These are phyloP conservation scores for Cheiracanthium punctorium DNA, from an alignment of 2,888 invertebrate species.

Conservation along the genomic window DNA sequence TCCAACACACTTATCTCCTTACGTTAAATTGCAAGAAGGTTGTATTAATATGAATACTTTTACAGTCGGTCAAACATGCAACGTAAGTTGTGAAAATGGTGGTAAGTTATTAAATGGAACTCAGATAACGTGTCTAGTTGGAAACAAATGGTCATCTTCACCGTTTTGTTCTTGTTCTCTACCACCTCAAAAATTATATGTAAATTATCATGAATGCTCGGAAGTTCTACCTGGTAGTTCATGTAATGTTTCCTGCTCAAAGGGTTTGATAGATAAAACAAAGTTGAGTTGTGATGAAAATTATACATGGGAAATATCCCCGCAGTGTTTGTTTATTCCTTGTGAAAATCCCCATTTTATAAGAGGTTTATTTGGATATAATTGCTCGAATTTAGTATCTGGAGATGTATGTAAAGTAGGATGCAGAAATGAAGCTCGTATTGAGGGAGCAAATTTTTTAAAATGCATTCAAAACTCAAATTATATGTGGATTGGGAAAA, in stretches of 20 bases:
- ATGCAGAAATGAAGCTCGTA: background rate
- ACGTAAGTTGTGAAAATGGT: background rate
- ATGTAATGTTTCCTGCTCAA: background rate
- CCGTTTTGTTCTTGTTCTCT: background rate
- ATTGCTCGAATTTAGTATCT: background rate
- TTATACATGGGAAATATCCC: background rate
- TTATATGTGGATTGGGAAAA: background rate
- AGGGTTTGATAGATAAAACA: background rate
- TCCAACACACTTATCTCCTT: background rate
- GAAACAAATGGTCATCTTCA: background rate
- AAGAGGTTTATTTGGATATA: background rate
- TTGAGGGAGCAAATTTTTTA: background rate
- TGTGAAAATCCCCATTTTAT: background rate
- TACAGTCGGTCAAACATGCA: background rate
- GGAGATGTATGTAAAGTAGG: conserved; percentile 13
- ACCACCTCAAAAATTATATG: background rate
- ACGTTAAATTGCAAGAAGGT: background rate
- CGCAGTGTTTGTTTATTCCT: background rate
- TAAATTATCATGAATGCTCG: background rate
- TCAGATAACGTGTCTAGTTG: background rate
- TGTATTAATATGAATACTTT: background rate
- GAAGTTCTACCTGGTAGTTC: background rate
- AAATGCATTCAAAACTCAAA: background rate
- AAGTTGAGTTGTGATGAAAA: background rate
- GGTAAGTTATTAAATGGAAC: background rate